These are phyloP conservation scores for Ryuthela nishihirai DNA, from an alignment of 2,888 invertebrate species.

Conservation along the genomic window DNA sequence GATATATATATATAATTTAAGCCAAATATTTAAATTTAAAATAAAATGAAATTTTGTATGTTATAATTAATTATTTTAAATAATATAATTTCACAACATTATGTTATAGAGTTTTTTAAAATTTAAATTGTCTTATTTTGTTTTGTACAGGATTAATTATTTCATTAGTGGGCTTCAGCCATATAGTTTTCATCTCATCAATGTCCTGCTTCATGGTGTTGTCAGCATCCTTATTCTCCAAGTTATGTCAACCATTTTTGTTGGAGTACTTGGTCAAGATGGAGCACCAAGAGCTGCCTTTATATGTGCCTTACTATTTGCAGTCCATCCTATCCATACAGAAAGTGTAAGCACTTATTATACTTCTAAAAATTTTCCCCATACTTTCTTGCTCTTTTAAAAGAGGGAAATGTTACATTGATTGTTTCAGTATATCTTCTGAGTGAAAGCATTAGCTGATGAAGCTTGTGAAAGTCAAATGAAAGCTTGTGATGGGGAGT, in stretches of 20 bases:
- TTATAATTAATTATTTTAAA: background rate
- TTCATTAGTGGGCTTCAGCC: constrained; percentile 58
- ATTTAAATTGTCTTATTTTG: background rate
- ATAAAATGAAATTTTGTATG: too few species aligned
- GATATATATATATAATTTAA: too few species aligned
- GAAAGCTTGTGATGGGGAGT: too few species aligned
- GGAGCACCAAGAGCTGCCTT: constrained; percentile 37
- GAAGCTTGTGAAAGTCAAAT: too few species aligned
- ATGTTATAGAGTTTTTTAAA: background rate
- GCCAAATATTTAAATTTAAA: too few species aligned
- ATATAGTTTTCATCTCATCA: constrained; percentile 66
- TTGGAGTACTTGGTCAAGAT: constrained; percentile 11
- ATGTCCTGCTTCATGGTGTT: constrained; percentile 67
- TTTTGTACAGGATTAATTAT: constrained; percentile 53
- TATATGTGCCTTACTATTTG: constrained; percentile 47
- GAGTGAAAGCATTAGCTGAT: too few species aligned
- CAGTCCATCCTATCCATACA: constrained; percentile 87
- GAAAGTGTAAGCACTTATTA: constrained; percentile 65
- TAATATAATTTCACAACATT: background rate
- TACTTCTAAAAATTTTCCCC: too few species aligned
- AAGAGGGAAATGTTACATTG: too few species aligned
- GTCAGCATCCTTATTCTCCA: constrained; percentile 49
- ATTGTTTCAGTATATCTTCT: too few species aligned
- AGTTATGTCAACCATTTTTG: constrained; percentile 29
- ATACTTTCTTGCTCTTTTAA: too few species aligned